A percentile compares a stretch with the other conserved stretches of the same genome.
These are phyloP conservation scores for Eubasilissa regina DNA, from an alignment of 1,140 invertebrate species.

Conservation along the genomic window DNA sequence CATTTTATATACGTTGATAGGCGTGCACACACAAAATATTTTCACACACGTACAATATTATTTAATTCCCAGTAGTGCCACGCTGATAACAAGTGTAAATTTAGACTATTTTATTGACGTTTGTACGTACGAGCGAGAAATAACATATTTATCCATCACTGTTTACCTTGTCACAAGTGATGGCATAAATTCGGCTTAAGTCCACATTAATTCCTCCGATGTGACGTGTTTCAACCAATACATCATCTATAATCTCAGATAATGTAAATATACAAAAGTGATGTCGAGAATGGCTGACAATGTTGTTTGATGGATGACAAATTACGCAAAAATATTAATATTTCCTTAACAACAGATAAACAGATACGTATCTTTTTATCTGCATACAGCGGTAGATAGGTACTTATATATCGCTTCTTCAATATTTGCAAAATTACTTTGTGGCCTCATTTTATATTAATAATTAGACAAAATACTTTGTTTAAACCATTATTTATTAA, in stretches of 20 bases:
- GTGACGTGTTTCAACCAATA: conserved; percentile 47
- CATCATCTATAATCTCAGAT: conserved; percentile 53
- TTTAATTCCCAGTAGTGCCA: too few relatives aligned
- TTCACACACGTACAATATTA: too few relatives aligned
- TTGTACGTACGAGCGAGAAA: background rate
- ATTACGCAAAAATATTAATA: conserved; percentile 49
- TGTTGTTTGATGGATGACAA: conserved; percentile 58
- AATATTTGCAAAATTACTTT: too few relatives aligned
- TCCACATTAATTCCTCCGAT: conserved; percentile 34
- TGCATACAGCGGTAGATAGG: background rate
- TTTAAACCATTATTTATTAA: too few relatives aligned
- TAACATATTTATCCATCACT: conserved; percentile 38
- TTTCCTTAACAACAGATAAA: conserved; percentile 10
- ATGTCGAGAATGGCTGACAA: conserved; percentile 33
- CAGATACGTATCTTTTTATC: background rate
- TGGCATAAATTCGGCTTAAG: conserved; percentile 1
- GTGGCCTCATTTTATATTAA: too few relatives aligned
- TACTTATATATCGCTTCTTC: too few relatives aligned
- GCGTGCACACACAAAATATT: too few relatives aligned
- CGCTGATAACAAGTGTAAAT: too few relatives aligned
- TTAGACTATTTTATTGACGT: too few relatives aligned
- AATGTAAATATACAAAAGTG: conserved; percentile 55
- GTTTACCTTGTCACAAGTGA: conserved; percentile 28
- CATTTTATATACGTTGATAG: too few relatives aligned
- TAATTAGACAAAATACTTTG: too few relatives aligned